Evolutionary conservation across 2,113 vertebrate species (phyloP).

Genomic region (Lutjanus erythropterus): DNA sequence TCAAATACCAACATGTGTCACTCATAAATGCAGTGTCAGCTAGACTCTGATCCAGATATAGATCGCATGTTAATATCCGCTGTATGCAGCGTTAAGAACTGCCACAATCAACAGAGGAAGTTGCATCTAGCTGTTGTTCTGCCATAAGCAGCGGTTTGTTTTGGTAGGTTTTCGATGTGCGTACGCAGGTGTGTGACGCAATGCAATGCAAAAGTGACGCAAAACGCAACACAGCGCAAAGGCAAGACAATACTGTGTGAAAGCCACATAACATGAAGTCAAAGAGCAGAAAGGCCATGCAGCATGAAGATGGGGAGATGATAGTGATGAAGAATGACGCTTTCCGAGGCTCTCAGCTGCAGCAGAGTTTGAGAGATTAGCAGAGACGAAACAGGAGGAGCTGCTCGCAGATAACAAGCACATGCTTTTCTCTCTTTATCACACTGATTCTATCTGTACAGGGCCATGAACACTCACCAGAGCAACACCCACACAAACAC

Average conservation of each 20-base stretch:
- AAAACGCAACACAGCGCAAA: neutral
- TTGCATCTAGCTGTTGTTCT: neutral
- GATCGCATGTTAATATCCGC: neutral
- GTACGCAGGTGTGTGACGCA: neutral
- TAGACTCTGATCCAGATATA: neutral
- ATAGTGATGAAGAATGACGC: neutral
- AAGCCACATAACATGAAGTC: neutral
- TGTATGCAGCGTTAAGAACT: neutral
- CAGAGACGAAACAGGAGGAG: conserved; percentile 40
- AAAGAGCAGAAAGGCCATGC: neutral
- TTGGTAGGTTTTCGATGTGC: too few relatives aligned
- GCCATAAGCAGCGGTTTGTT: too few relatives aligned
- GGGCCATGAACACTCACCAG: neutral
- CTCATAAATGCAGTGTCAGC: neutral
- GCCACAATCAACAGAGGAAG: neutral
- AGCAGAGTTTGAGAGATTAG: conserved; percentile 15
- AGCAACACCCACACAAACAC: conserved; percentile 23
- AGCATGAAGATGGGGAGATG: neutral
- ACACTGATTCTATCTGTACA: conserved; percentile 49
- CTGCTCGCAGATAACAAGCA: conserved; percentile 52
- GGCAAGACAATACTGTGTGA: neutral
- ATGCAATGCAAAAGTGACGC: neutral
- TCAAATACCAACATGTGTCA: neutral
- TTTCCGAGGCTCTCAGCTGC: neutral
- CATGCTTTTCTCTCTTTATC: conserved; percentile 55